These are phyloP conservation scores for Acronicta alni DNA, from an alignment of 2,888 invertebrate species.

Conservation along the genomic window DNA sequence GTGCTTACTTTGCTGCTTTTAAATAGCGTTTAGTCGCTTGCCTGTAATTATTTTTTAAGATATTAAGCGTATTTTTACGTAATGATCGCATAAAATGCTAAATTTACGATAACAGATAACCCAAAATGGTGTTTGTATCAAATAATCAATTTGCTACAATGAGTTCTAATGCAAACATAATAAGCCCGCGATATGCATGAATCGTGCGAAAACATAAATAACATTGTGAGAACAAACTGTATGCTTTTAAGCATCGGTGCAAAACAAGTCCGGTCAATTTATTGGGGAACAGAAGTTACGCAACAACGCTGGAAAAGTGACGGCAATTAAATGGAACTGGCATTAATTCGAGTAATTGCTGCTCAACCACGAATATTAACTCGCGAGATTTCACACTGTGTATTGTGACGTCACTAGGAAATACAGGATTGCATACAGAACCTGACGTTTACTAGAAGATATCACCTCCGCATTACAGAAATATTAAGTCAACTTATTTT, in stretches of 20 bases:
- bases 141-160: conserved; percentile 5
- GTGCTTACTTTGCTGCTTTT: conserved; percentile 24
- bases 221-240: background rate
- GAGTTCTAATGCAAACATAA: background rate
- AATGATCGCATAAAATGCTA: conserved; percentile 11
- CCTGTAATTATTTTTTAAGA: conserved; percentile 32
- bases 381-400: conserved; percentile 18
- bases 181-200: background rate
- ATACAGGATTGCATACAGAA: background rate
- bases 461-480: no score
- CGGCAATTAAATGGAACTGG: conserved; percentile 44
- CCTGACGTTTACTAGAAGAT: no score
- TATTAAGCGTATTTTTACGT: conserved; percentile 3
- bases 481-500: no score
- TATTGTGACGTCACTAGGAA: conserved; percentile 1
- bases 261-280: conserved; percentile 39
- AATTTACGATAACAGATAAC: conserved; percentile 5
- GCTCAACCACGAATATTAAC: conserved; percentile 45
- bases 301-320: conserved; percentile 39
- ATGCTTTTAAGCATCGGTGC: conserved; percentile 14
- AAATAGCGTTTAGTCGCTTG: conserved; percentile 24
- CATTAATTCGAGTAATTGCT: conserved; percentile 47
- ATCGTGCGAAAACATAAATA: background rate
- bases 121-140: background rate
- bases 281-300: conserved; percentile 16